These are phyloP conservation scores for Nezara viridula DNA, from an alignment of 2,888 invertebrate species.

Conservation along the genomic window DNA sequence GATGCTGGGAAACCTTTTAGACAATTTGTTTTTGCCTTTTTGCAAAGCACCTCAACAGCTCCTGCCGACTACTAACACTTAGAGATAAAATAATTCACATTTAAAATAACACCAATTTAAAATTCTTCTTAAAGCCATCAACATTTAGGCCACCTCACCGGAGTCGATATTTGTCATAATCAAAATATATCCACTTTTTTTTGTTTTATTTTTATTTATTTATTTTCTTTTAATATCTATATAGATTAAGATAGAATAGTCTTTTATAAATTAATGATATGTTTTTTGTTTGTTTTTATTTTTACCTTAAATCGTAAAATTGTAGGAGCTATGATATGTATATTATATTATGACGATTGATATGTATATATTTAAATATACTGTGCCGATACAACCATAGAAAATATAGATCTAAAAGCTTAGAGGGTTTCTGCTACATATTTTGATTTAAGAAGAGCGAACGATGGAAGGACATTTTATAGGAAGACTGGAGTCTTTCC, in stretches of 20 bases:
- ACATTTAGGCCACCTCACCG: slow-evolving; percentile 57
- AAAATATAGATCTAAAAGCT: slow-evolving; percentile 52
- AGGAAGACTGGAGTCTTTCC: slow-evolving; percentile 66
- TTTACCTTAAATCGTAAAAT: slow-evolving; percentile 50
- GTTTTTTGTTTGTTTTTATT: slow-evolving; percentile 20
- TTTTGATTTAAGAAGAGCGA: not conserved
- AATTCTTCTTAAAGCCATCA: slow-evolving; percentile 59
- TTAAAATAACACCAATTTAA: slow-evolving; percentile 58
- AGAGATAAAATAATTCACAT: slow-evolving; percentile 57
- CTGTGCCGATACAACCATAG: slow-evolving; percentile 63
- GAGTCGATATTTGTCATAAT: slow-evolving; percentile 40
- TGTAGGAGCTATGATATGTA: slow-evolving; percentile 64
- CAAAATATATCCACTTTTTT: slow-evolving; percentile 57
- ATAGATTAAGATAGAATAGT: slow-evolving; percentile 23
- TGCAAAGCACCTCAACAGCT: not conserved
- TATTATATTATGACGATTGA: slow-evolving; percentile 60
- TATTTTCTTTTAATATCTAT: slow-evolving; percentile 5
- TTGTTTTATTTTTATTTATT: not conserved
- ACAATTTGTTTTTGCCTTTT: not conserved
- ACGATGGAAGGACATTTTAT: not conserved
- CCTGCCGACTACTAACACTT: slow-evolving; percentile 37
- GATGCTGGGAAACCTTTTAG: not conserved
- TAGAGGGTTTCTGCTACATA: slow-evolving; percentile 53
- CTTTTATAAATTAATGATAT: slow-evolving; percentile 59
- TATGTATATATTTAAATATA: slow-evolving; percentile 63